Conservation (phyloP, 2,888 invertebrate species). For the Lagria hirta region DNA sequence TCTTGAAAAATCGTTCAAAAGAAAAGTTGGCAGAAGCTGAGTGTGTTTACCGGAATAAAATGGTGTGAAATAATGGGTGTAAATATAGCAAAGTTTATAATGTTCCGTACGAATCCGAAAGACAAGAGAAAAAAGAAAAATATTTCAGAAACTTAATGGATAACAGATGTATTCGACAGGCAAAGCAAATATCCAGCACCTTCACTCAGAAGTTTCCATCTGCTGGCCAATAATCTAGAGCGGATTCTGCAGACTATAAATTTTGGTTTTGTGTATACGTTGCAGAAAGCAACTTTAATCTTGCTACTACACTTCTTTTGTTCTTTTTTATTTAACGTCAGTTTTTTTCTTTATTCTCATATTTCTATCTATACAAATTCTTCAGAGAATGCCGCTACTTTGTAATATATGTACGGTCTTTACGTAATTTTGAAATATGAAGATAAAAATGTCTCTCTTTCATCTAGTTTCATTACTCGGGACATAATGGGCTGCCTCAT, state of each 20-base stretch:
- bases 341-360: conserved; percentile 14
- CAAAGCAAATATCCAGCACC: conserved; percentile 38
- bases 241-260: conserved; percentile 37
- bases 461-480: conserved; percentile 20
- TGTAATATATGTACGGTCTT: conserved; percentile 14
- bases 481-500: conserved; percentile 14
- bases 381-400: conserved; percentile 19
- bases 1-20: too few species aligned
- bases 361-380: conserved; percentile 32
- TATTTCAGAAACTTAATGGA: conserved; percentile 40
- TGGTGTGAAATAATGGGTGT: too few species aligned
- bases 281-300: conserved; percentile 39
- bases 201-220: conserved; percentile 30
- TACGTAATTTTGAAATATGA: conserved; percentile 26
- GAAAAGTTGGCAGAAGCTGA: too few species aligned
- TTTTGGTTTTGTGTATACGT: conserved; percentile 36
- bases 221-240: conserved; percentile 34
- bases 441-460: conserved; percentile 23
- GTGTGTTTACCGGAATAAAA: too few species aligned
- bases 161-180: conserved; percentile 42
- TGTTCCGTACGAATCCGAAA: conserved; percentile 13
- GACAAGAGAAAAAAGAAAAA: conserved; percentile 32
- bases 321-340: conserved; percentile 15
- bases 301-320: conserved; percentile 34
- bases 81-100: too few species aligned